A percentile compares a stretch with the other conserved stretches of the same genome.
These are phyloP conservation scores for Oceanodroma leucorhoa DNA, from an alignment of 2,797 vertebrate species.

Conservation along the genomic window DNA sequence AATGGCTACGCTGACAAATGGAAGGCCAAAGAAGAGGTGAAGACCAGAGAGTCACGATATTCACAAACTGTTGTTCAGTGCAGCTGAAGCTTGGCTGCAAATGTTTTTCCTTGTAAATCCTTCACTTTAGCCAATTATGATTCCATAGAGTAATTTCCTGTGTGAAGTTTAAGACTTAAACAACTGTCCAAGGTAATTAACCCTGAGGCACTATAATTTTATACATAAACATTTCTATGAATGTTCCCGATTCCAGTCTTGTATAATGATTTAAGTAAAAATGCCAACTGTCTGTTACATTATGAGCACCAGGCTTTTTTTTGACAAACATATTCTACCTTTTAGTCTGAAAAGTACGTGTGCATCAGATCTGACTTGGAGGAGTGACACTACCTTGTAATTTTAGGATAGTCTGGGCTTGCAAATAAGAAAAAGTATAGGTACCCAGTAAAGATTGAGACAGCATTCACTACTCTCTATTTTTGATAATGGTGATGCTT, in stretches of 20 bases:
- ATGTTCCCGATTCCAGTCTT: neutral
- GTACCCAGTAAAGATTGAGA: neutral
- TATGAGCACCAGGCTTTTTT: neutral
- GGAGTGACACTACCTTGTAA: neutral
- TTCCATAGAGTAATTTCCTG: neutral
- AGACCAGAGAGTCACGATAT: fast-evolving
- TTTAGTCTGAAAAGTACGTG: neutral
- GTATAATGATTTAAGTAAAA: neutral
- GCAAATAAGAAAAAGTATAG: neutral
- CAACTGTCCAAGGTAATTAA: neutral
- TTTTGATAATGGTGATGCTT: neutral
- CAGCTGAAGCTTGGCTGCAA: neutral
- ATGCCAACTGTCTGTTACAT: neutral
- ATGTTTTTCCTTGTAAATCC: neutral
- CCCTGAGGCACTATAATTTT: neutral
- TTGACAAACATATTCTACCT: neutral
- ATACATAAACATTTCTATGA: neutral
- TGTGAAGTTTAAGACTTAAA: neutral
- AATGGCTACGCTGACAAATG: neutral
- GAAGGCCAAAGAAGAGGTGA: neutral
- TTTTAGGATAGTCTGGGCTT: neutral
- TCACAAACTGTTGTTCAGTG: neutral
- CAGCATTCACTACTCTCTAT: neutral
- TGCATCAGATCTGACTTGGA: neutral
- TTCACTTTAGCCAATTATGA: neutral